Base-by-base conservation (phyloP, 2,113 vertebrate species). In the Oryctolagus cuniculus region DNA sequence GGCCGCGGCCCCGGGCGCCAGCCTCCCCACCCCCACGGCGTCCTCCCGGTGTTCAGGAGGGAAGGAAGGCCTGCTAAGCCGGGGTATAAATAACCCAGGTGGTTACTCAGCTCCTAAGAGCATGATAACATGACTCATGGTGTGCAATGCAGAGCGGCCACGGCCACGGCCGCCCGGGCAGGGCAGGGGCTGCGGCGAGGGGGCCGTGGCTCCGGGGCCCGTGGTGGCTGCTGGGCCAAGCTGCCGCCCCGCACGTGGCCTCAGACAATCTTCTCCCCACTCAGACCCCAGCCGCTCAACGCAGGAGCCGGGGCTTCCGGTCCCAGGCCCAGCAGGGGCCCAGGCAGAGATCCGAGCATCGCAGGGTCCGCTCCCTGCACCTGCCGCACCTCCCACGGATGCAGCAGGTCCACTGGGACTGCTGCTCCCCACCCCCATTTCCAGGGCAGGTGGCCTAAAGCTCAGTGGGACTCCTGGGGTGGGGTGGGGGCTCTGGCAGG, bases 21-120 rank as follows among this genome's bases (percentile, higher is more conserved):
- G 72, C 80, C 90, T 97, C 96, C 97, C 97, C 89, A 7, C 95
- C 96, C 97, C 97, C 98, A 93, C 90, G 97, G 17, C 36, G 8
- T 92, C 95, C 91, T 98, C 97, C 89, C 91, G 97, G 98, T 98
- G 85, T 94, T 93, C 95, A 88, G 44, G 93, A 97, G 96, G 97
- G 96, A 97, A 98, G 98, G 98, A 98, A 98, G 98, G 98, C 97
- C 98, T 96, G 97, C 98, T 95, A 95, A 98, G 97, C 97, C 87
- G 72, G 93, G 95, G 97, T 98, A 98, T 98, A 98, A 98, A 98
- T 98, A 98, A 98, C 98, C 97, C 98, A 98, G 98, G 98, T 98
- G 98, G 98, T 98, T 98, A 98, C 98, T 98, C 98, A 98, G 98
- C 98, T 98, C 96, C 96, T 93, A 96, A 97, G 98, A 98, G 98